Percentiles rank a stretch among this genome's conserved stretches.
Evolutionary conservation across 1,140 invertebrate genomes (phyloP).

Genomic region (Drosophila triauraria): DNA sequence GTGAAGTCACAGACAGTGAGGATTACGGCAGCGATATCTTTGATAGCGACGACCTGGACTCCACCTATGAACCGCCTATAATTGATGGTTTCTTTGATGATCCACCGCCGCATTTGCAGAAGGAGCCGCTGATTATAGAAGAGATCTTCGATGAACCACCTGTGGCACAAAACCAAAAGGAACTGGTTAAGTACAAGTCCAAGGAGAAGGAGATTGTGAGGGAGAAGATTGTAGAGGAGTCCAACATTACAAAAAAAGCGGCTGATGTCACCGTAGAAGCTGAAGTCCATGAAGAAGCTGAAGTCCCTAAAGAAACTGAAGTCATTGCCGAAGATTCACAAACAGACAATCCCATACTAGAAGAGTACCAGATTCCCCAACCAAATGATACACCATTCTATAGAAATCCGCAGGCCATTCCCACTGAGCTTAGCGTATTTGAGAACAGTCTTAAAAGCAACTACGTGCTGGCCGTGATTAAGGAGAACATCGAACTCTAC

Average conservation of each 20-base stretch:
- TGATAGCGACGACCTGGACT: slow-evolving; percentile 20
- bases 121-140: slow-evolving; percentile 27
- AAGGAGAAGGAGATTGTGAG: background rate
- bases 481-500: slow-evolving; percentile 56
- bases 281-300: background rate
- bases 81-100: slow-evolving; percentile 21
- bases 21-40: background rate
- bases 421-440: slow-evolving; percentile 44
- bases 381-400: slow-evolving; percentile 6
- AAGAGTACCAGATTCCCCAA: background rate
- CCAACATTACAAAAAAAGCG: background rate
- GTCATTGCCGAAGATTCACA: background rate
- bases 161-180: background rate
- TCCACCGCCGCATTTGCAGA: slow-evolving; percentile 1
- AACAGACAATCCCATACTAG: background rate
- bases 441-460: slow-evolving; percentile 65
- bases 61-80: slow-evolving; percentile 19
- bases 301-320: background rate
- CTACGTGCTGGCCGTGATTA: slow-evolving; percentile 58
- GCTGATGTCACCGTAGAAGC: background rate
- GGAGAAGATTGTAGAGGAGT: background rate
- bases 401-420: background rate
- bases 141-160: slow-evolving; percentile 23
- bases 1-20: slow-evolving; percentile 15
- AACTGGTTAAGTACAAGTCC: slow-evolving; percentile 1